Evolutionary conservation across 2,888 invertebrate genomes (phyloP).

Genomic region (Smittia sp.): DNA sequence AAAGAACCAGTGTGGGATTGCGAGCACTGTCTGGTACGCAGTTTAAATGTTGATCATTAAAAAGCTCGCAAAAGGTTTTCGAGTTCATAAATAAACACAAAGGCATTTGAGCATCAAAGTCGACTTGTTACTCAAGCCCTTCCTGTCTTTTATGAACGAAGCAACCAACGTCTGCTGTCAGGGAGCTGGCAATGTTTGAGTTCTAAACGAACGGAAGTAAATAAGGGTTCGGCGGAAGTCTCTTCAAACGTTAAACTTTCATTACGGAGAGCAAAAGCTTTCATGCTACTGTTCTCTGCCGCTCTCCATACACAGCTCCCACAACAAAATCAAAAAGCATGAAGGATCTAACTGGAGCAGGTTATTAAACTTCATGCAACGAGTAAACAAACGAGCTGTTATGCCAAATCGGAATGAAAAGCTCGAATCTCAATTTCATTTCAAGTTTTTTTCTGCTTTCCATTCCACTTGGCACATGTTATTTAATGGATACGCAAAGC

Average conservation of each 20-base stretch:
- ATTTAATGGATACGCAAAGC: not conserved
- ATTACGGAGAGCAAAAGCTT: not conserved
- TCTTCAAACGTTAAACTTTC: not conserved
- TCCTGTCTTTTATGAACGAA: too few relatives aligned
- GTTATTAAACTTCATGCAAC: not conserved
- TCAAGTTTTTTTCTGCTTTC: not conserved
- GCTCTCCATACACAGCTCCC: too few relatives aligned
- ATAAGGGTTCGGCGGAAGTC: not conserved
- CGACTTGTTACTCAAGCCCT: too few relatives aligned
- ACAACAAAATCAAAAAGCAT: too few relatives aligned
- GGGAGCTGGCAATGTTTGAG: too few relatives aligned
- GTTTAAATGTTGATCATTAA: not conserved
- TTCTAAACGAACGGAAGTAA: too few relatives aligned
- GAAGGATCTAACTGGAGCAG: not conserved
- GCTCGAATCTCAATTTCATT: not conserved
- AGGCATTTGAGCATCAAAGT: too few relatives aligned
- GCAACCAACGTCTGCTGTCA: too few relatives aligned
- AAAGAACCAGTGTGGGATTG: slow-evolving; percentile 24
- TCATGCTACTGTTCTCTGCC: not conserved
- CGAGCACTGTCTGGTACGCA: not conserved
- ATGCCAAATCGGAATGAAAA: not conserved
- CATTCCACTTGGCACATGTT: not conserved
- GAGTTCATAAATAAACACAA: too few relatives aligned
- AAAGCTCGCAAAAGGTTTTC: too few relatives aligned
- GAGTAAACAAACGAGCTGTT: not conserved